Conservation (phyloP, 2,797 vertebrate genomes). For the Orestias chungarensis region DNA sequence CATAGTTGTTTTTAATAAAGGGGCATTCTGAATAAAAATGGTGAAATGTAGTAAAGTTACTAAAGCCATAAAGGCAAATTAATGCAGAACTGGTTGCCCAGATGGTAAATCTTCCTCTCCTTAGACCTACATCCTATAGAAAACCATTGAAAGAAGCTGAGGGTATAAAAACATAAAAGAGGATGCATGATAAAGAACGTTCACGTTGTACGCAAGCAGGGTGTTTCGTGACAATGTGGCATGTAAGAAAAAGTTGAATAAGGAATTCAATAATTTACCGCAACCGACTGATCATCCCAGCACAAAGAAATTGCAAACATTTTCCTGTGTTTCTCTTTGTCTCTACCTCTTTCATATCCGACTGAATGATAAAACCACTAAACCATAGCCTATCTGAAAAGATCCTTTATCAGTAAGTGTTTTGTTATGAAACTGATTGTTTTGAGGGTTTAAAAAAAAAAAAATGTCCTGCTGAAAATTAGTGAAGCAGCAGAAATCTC, state of each 20-base stretch:
- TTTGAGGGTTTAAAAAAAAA: background rate
- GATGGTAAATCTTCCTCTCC: background rate
- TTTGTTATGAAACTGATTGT: background rate
- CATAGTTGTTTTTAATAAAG: background rate
- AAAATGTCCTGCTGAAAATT: slow-evolving; percentile 2
- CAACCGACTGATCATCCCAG: background rate
- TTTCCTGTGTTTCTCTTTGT: background rate
- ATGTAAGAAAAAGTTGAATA: background rate
- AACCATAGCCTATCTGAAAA: background rate
- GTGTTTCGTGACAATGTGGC: background rate
- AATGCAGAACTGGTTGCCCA: background rate
- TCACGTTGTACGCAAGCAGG: background rate
- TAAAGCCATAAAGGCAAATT: background rate
- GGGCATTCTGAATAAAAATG: background rate
- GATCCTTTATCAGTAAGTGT: background rate
- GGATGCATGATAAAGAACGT: background rate
- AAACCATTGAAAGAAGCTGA: background rate
- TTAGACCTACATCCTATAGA: background rate
- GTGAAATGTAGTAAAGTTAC: background rate
- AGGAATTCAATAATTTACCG: background rate
- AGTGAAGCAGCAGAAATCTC: slow-evolving; percentile 1
- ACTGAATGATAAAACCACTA: background rate
- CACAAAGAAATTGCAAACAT: background rate
- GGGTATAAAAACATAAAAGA: background rate
- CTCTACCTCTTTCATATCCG: background rate